Percentiles rank a stretch among this genome's conserved stretches.
These are phyloP conservation scores for Palythoa grandis DNA, from an alignment of 92 coral and sea anemone species.

Conservation along the genomic window DNA sequence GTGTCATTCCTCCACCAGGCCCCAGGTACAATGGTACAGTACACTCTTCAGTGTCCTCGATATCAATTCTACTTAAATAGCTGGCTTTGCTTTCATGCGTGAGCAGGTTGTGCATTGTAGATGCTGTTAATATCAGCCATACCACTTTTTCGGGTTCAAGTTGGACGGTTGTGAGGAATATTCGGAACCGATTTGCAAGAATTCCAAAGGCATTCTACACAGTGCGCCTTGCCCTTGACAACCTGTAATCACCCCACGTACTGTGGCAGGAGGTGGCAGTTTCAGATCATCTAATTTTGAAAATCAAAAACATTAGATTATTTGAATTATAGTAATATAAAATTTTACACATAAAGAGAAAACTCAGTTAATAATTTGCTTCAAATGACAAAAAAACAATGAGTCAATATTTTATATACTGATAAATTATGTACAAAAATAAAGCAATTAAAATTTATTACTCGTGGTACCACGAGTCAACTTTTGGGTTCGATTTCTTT, in stretches of 20 bases:
- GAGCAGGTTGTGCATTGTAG: constrained; percentile 36
- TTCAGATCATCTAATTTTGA: neutral
- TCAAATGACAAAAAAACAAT: too few relatives aligned
- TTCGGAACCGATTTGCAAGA: too few relatives aligned
- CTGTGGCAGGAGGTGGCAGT: too few relatives aligned
- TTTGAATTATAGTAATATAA: constrained; percentile 6
- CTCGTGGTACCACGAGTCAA: too few relatives aligned
- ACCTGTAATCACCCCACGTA: neutral
- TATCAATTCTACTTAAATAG: constrained; percentile 3
- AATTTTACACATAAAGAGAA: neutral
- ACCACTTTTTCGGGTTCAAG: constrained; percentile 31
- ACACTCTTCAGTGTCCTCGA: constrained; percentile 28
- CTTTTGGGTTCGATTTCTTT: too few relatives aligned
- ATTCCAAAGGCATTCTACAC: constrained; percentile 48
- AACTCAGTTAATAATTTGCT: too few relatives aligned
- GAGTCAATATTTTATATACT: too few relatives aligned
- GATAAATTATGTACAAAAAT: too few relatives aligned
- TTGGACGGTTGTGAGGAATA: constrained; percentile 22
- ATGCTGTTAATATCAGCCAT: constrained; percentile 13
- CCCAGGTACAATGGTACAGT: constrained; percentile 33
- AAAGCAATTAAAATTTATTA: too few relatives aligned
- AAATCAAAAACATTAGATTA: neutral
- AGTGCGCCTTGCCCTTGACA: constrained; percentile 39
- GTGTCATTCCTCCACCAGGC: constrained; percentile 39
- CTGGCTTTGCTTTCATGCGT: neutral